Conservation (phyloP, 2,888 invertebrate genomes). For the Frankliniella fusca region DNA sequence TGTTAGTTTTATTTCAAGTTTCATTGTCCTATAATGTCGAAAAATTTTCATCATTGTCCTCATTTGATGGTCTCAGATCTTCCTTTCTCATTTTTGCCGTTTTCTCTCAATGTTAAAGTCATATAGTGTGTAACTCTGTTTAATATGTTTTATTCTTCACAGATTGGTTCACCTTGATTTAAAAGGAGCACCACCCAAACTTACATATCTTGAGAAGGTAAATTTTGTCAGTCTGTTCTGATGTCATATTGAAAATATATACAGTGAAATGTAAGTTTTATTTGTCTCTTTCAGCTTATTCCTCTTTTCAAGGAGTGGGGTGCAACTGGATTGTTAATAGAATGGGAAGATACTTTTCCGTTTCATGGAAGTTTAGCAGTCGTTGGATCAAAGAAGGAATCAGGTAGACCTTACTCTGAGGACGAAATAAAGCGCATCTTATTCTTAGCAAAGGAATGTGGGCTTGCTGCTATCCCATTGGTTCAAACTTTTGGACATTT, state of each 20-base stretch:
- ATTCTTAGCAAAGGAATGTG: conserved; percentile 60
- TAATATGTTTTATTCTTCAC: conserved; percentile 37
- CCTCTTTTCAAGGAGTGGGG: conserved; percentile 62
- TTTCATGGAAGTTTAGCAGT: conserved; percentile 54
- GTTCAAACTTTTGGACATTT: conserved; percentile 86
- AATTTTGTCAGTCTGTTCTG: conserved; percentile 35
- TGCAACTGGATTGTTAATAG: conserved; percentile 74
- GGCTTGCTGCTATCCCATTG: conserved; percentile 65
- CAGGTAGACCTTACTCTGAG: conserved; percentile 58
- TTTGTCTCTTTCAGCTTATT: conserved; percentile 52
- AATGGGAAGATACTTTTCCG: conserved; percentile 90
- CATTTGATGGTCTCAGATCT: background rate
- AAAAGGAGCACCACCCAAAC: conserved; percentile 68
- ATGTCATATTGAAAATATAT: conserved; percentile 18
- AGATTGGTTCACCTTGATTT: conserved; percentile 67
- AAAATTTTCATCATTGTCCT: background rate
- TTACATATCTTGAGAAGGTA: conserved; percentile 57
- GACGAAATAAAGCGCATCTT: conserved; percentile 65
- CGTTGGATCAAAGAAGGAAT: conserved; percentile 47
- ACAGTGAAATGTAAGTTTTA: conserved; percentile 18
- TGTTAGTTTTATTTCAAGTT: background rate
- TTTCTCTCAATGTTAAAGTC: background rate
- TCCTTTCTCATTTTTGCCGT: background rate
- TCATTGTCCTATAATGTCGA: background rate
- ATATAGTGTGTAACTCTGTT: background rate